Conservation (phyloP, 1,140 invertebrate species). For the Temnothorax curvispinosus region DNA sequence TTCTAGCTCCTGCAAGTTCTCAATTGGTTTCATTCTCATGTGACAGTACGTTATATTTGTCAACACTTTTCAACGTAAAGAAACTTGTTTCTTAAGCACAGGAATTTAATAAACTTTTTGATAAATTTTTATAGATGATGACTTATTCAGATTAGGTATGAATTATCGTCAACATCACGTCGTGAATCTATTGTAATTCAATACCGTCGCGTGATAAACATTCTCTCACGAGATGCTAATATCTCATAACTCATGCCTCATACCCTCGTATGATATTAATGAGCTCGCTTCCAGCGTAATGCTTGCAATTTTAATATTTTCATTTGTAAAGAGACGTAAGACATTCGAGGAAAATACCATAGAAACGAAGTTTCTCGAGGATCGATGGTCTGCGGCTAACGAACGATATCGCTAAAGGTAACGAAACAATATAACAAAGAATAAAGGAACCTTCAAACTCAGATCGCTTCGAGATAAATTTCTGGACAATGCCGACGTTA, state of each 20-base stretch:
- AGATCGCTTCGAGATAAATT: conserved; percentile 68
- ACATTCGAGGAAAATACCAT: not conserved
- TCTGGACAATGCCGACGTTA: conserved; percentile 61
- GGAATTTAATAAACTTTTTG: not conserved
- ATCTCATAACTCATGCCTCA: not conserved
- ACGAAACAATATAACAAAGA: conserved; percentile 62
- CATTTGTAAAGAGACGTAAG: not conserved
- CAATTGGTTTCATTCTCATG: not conserved
- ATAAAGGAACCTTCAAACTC: conserved; percentile 64
- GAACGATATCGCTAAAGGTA: conserved; percentile 43
- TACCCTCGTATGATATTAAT: not conserved
- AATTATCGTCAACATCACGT: not conserved
- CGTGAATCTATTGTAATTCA: not conserved
- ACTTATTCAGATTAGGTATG: not conserved
- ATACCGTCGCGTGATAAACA: not conserved
- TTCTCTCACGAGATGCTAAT: not conserved
- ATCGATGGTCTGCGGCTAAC: conserved; percentile 40
- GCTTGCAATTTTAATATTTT: not conserved
- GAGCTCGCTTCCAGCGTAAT: not conserved
- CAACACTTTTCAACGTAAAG: not conserved
- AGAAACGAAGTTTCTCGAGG: not conserved
- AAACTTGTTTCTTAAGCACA: not conserved
- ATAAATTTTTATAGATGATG: not conserved
- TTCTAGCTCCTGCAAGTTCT: not conserved
- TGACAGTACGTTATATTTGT: not conserved